Base-by-base conservation (phyloP, 2,797 vertebrate genomes). In the Rallus crepitans region DNA sequence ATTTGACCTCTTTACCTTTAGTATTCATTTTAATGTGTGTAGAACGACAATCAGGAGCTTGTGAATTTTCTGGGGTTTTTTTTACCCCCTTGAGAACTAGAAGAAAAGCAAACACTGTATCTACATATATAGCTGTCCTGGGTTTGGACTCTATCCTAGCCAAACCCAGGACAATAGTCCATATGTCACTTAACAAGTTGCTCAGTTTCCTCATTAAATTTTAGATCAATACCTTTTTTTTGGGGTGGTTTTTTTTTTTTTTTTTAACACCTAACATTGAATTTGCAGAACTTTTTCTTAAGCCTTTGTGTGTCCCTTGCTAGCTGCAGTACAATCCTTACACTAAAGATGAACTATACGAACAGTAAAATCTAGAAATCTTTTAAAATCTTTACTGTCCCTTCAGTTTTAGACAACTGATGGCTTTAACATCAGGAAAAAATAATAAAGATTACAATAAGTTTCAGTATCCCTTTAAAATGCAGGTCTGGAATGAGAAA, bases 401-500 rank as follows among this genome's bases (percentile, higher is more conserved):
- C 25, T 85, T 77, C 56, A 48, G 55, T 76, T 92, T 59, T 63
- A 86, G 59, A 59, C 5, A 1, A 47, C 21, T 82, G 33, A 35
- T 25, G 2, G 17, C 37, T 91, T 86, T 76, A 77, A 57, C 24
- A 89, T 53, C 47, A 59, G n/a, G 7, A 59, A 90, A 90, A 59
- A 59, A 27, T 11, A 56, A 61, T 9, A 16, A 60, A 27, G 19
- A 45, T 30, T 2, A 35, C 15, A 70, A 61, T 35, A 87, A 65
- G 63, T 39, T 61, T 83, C 35, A 83, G 21, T 40, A 78, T 83
- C 25, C 27, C 64, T 94, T 85, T 86, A 76, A 90, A 89, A 89
- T 39, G 20, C 35, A 73, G 25, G 45, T 56, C 69, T 75, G 60
- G 35, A 12, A 31, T 3, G 18, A 82, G 42, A 87, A 93, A 72